phyloP scores from a whole-genome alignment of 2,797 vertebrate species.

The Sphaeramia orbicularis region DNA sequence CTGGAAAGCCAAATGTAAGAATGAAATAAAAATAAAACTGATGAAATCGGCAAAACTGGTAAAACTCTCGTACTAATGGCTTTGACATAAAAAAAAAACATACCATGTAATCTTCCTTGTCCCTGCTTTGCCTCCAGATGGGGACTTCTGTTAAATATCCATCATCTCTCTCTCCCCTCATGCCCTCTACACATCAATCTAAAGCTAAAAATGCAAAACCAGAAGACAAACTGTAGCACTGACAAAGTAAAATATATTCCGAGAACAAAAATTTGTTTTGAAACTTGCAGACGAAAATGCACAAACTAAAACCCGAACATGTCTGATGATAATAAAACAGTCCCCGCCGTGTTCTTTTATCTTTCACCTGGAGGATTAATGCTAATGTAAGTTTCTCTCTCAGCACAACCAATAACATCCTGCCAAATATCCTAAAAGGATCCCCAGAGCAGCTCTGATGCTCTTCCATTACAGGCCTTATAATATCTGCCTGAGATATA shows the following conservation, averaged over 20 bases:
- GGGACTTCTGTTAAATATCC: neutral
- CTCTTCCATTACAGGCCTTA: conserved; percentile 78
- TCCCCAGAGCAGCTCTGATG: conserved; percentile 71
- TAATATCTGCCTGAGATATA: conserved; percentile 82
- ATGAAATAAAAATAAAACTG: neutral
- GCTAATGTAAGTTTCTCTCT: conserved; percentile 66
- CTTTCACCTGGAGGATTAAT: conserved; percentile 68
- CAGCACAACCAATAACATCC: conserved; percentile 72
- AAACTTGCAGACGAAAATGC: conserved; percentile 39
- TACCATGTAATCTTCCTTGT: neutral
- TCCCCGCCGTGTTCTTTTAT: conserved; percentile 41
- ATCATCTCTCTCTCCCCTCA: neutral
- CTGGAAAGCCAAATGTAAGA: no score
- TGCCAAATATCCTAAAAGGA: conserved; percentile 73
- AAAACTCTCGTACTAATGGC: neutral
- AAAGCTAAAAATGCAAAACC: neutral
- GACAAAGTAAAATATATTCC: conserved; percentile 22
- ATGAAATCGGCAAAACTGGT: neutral
- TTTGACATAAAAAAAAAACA: conserved; percentile 1
- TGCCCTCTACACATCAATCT: neutral
- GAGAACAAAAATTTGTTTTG: conserved; percentile 28
- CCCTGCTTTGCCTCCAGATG: fast-evolving
- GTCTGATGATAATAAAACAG: conserved; percentile 62
- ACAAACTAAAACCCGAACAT: conserved; percentile 42
- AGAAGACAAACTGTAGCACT: conserved; percentile 6